Conservation (phyloP, 2,888 invertebrate species). For the Megaustenia siamemsis region DNA sequence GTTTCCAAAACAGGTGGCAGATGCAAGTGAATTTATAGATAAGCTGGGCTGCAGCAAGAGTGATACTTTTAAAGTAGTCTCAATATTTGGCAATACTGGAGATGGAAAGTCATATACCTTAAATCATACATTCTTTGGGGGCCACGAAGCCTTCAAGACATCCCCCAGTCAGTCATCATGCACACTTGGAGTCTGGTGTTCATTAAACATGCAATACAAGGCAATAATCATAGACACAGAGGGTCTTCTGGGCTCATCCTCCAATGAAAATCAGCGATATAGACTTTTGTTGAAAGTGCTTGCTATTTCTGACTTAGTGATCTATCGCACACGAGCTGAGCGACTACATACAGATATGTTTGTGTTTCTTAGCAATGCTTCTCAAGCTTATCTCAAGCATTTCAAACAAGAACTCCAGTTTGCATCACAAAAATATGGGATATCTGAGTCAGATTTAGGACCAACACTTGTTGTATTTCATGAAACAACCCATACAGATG, state of each 20-base stretch:
- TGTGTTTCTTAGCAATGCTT: slow-evolving; percentile 87
- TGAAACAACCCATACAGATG: slow-evolving; percentile 87
- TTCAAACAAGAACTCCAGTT: slow-evolving; percentile 83
- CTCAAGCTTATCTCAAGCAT: slow-evolving; percentile 87
- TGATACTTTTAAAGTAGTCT: slow-evolving; percentile 86
- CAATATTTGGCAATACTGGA: slow-evolving; percentile 91
- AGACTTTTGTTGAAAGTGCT: slow-evolving; percentile 88
- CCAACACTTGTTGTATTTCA: slow-evolving; percentile 90
- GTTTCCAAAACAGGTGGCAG: slow-evolving; percentile 70
- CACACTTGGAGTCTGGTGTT: slow-evolving; percentile 89
- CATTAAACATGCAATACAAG: slow-evolving; percentile 85
- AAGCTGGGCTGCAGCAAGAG: slow-evolving; percentile 76
- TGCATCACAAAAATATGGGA: slow-evolving; percentile 80
- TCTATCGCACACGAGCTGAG: slow-evolving; percentile 88
- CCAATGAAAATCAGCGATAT: slow-evolving; percentile 85
- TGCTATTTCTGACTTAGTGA: slow-evolving; percentile 89
- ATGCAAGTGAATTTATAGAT: slow-evolving; percentile 76
- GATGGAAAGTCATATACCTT: slow-evolving; percentile 91
- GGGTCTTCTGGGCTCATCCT: slow-evolving; percentile 85
- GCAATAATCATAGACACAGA: slow-evolving; percentile 89
- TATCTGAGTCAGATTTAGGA: slow-evolving; percentile 83
- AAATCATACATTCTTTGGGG: slow-evolving; percentile 87
- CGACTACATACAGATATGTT: slow-evolving; percentile 88
- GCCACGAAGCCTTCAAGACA: slow-evolving; percentile 85
- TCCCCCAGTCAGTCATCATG: slow-evolving; percentile 86